Evolutionary conservation across 1,140 invertebrate species (phyloP), one percentile per base, ranked within the genome.

Genomic region (Anadara kagoshimensis): DNA sequence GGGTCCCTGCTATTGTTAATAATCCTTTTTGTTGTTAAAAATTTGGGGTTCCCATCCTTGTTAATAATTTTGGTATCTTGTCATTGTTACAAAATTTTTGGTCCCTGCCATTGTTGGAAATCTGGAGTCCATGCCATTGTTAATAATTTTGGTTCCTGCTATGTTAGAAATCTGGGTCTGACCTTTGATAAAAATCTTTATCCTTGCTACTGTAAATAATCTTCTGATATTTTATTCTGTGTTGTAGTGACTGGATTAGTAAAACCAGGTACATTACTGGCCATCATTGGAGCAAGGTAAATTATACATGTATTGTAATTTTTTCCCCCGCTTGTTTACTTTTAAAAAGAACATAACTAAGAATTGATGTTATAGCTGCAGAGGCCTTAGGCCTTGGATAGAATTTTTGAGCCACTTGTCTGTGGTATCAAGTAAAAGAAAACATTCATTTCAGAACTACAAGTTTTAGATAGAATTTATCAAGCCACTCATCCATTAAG

Each of bases 181-280:
- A 41, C 5, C 16, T 62, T 36, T 45, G n/a, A 43, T 8, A 70
- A 12, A 5, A 29, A 29, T 18, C 18, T 5, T 11, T 12, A 62
- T 22, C 20, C 12, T 26, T 20, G 44, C 18, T 47, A 18, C 14
- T 24, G 41, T 57, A 12, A 22, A 18, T 58, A 24, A 7, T 24
- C 12, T 56, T 5, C 24, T 0, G 53, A 29, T 36, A 16, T 0
- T 43, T n/a, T 65, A n/a, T 54, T 5, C 41, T 47, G 43, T 18
- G 14, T 53, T 81, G 53, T 72, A 85, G 96, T 97, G 3, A 94
- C 91, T 76, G 97, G 97, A 12, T 92, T 95, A 1, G 96, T 96
- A 0, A 93, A 94, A 87, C 95, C 96, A 8, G 97, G 96, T 5
- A 95, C 97, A 86, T 88, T 98, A 26, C 86, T 98, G 65, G 96